phyloP scores from a whole-genome alignment of 1,140 invertebrate species.

The Pseudomyrmex cubaensis region DNA sequence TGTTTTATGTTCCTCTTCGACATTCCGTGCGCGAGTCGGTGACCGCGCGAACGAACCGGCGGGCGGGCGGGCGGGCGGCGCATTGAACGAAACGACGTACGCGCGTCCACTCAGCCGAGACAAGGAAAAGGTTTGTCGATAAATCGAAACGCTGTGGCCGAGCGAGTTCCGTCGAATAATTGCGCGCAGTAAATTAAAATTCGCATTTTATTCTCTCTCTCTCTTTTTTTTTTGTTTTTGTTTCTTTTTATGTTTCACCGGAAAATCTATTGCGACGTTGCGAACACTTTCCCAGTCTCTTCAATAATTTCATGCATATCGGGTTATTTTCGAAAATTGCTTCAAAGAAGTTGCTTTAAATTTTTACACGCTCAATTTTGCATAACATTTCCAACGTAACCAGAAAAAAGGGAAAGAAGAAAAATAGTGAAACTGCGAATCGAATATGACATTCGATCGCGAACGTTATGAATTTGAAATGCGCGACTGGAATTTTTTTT shows the following conservation, averaged over 20 bases:
- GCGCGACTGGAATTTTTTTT: background rate
- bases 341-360: background rate
- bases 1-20: conserved; percentile 47
- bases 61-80: background rate
- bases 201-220: conserved; percentile 13
- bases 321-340: background rate
- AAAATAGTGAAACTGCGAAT: background rate
- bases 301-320: background rate
- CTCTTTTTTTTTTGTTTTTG: background rate
- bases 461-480: background rate
- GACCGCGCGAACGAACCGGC: conserved; percentile 1
- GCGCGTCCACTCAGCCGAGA: conserved; percentile 12
- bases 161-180: conserved; percentile 27
- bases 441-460: background rate
- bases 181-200: conserved; percentile 47
- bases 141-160: conserved; percentile 42
- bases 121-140: conserved; percentile 44
- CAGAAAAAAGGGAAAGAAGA: too few species aligned
- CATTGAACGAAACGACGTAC: conserved; percentile 43
- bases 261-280: background rate
- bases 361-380: background rate
- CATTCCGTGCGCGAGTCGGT: conserved; percentile 8
- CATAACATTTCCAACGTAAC: background rate
- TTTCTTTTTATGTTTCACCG: too few species aligned
- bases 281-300: conserved; percentile 16